Evolutionary conservation across 2,113 vertebrate genomes (phyloP), one percentile per base, ranked within the genome.

Genomic region (Siphamia tubifer): DNA sequence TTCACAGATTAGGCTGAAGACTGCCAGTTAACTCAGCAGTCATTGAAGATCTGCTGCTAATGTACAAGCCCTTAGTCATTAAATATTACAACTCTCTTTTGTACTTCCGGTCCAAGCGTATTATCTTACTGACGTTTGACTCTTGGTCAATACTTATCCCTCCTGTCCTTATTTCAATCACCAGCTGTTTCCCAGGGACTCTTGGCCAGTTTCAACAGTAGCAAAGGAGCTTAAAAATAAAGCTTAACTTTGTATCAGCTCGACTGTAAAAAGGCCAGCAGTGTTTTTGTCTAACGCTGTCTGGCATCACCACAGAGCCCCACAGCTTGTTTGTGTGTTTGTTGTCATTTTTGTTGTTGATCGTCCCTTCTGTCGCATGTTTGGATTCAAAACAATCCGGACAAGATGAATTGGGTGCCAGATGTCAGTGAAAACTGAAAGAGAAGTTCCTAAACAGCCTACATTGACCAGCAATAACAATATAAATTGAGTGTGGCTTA

Each of bases 351-450:
- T 45, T 56, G 28, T 4, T 40, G 31, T 34, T 12, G 47, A 45
- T 68, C 78, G 69, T 74, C 74, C 74, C 62, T 60, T 68, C 78
- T 70, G 83, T 71, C 34, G 19, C 66, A 63, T 85, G 85, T 86
- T 89, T 87, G 51, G 53, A 83, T 66, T 84, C 77, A 83, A 83
- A 85, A 85, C 81, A 88, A 81, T 82, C 17, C 16, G 16, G 68
- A 77, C 69, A 68, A 65, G 49, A 78, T 72, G 74, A 78, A 60
- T 36, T 25, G 53, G 70, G 56, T 45, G 61, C 77, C 72, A 74
- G 79, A 74, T 83, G 79, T 75, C 64, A 53, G 32, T 30, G 61
- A 70, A 55, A 74, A 38, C 17, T 17, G 30, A 17, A 64, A 27
- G 19, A 47, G 72, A 74, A 9, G 8, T 21, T 39, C 25, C 35